Evolutionary conservation across 2,797 vertebrate species (phyloP), one percentile per base, ranked within the genome.

Genomic region (Enteromius argenteus): DNA sequence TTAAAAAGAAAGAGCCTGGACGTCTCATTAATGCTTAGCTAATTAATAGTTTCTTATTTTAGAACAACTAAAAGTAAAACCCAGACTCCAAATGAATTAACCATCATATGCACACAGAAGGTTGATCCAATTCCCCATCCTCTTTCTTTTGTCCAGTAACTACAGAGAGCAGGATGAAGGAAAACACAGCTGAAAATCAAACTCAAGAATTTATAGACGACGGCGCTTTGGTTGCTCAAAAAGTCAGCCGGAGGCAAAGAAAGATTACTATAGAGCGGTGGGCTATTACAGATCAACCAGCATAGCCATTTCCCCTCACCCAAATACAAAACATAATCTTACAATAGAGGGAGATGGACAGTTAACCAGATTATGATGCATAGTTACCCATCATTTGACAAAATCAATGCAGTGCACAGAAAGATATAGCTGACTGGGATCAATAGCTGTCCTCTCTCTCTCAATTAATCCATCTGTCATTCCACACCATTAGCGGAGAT

Each of bases 391-490:
- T 64, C 35, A 69, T 64, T 39, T 4, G 51, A 56, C 35, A 11
- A 39, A 62, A 82, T 82, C 80, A 66, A 79, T 73, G n/a, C 35
- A 44, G 14, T 23, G 27, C 32, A 53, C 21, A 77, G 44, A 68
- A 82, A 78, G 32, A 72, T 42, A 39, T 68, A 27, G 35, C 39
- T 72, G 68, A 66, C 42, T 35, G 58, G 37, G n/a, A 72, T 81
- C 79, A 85, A 80, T 68, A 71, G 62, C 56, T 76, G 46, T 68
- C 72, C 35, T 53, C 23, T 78, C 67, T 72, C 67, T 69, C 56
- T 82, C 56, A 56, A 79, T 79, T 56, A 79, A 75, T 49, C 76
- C 32, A 83, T 69, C 67, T 80, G 69, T 80, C 30, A 32, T 80
- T 79, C 62, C 60, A 79, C 67, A 80, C 69, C 64, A 49, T 68